Percentiles rank a stretch among this genome's conserved stretches.
Evolutionary conservation across 1,140 invertebrate genomes (phyloP).

Genomic region (Pygmarrhopalites habei): DNA sequence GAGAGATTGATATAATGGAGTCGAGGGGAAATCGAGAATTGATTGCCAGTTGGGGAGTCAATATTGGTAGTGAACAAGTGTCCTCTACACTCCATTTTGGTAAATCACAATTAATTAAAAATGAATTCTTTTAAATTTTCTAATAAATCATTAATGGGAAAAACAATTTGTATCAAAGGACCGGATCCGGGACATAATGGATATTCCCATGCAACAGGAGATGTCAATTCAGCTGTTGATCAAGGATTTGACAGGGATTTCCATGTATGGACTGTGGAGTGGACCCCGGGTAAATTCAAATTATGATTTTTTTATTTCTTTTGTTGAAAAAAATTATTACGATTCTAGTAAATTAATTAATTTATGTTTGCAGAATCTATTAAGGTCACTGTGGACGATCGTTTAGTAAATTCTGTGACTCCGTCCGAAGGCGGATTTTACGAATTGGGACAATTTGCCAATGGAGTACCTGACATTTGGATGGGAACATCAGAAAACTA

Average conservation of each 20-base stretch:
- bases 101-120: too few species aligned
- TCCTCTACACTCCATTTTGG: constrained; percentile 57
- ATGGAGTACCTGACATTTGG: constrained; percentile 44
- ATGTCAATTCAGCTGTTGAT: constrained; percentile 43
- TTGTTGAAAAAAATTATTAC: background rate
- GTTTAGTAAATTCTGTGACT: constrained; percentile 21
- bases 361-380: constrained; percentile 34
- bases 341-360: too few species aligned
- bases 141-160: too few species aligned
- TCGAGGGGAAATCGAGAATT: constrained; percentile 51
- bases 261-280: constrained; percentile 42
- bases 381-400: constrained; percentile 26
- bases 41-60: constrained; percentile 45
- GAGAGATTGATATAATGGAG: constrained; percentile 51
- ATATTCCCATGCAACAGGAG: constrained; percentile 48
- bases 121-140: too few species aligned
- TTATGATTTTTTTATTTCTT: too few species aligned
- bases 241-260: constrained; percentile 40
- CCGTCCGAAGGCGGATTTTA: constrained; percentile 12
- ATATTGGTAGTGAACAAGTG: constrained; percentile 53
- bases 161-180: too few species aligned
- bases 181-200: constrained; percentile 50
- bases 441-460: constrained; percentile 30
- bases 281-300: constrained; percentile 32
- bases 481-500: constrained; percentile 28